phyloP scores from a whole-genome alignment of 2,888 invertebrate species.

The Rutpela maculata region DNA sequence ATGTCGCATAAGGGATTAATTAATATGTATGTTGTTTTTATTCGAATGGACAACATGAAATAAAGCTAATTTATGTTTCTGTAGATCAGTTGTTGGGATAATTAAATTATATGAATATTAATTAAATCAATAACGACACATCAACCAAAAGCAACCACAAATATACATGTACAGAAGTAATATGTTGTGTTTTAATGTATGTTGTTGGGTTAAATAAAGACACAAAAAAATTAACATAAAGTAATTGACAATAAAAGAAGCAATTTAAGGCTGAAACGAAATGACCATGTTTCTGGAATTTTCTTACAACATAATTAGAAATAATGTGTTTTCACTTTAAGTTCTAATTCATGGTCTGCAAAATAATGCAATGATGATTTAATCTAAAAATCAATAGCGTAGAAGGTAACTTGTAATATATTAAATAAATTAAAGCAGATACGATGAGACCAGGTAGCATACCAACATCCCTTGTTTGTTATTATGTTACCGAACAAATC shows the following conservation, averaged over 20 bases:
- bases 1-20: too few relatives aligned
- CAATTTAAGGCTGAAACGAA: neutral
- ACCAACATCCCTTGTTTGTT: too few relatives aligned
- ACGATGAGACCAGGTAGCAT: too few relatives aligned
- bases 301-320: neutral
- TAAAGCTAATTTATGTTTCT: too few relatives aligned
- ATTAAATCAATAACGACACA: too few relatives aligned
- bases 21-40: too few relatives aligned
- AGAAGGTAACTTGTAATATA: too few relatives aligned
- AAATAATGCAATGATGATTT: neutral
- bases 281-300: neutral
- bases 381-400: neutral
- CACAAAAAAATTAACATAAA: neutral
- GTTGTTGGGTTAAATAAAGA: neutral
- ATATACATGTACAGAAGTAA: neutral
- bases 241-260: neutral
- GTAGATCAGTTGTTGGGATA: too few relatives aligned
- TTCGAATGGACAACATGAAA: too few relatives aligned
- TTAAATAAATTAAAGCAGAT: too few relatives aligned
- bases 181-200: neutral
- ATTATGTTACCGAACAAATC: too few relatives aligned
- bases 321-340: neutral
- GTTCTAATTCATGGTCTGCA: neutral
- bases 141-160: neutral
- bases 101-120: too few relatives aligned